Conservation (phyloP, 1,140 invertebrate species). For the Cydia strobilella region DNA sequence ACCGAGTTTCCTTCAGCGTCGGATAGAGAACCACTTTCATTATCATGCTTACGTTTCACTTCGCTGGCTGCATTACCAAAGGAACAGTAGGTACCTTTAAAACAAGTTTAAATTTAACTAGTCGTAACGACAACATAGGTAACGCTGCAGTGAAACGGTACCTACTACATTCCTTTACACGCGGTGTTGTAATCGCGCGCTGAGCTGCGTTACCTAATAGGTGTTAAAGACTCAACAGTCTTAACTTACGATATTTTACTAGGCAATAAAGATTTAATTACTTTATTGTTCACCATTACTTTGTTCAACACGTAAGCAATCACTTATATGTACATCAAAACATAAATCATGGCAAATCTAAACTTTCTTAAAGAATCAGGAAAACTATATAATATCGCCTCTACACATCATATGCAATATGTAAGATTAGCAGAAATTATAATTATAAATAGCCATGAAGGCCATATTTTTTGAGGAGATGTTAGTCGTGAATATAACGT, state of each 20-base stretch:
- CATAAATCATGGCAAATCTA: too few relatives aligned
- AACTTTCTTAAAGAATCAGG: background rate
- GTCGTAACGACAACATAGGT: constrained; percentile 42
- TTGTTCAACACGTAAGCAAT: background rate
- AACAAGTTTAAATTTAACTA: constrained; percentile 36
- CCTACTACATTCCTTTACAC: constrained; percentile 66
- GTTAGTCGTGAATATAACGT: background rate
- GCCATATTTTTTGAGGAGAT: background rate
- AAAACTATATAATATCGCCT: background rate
- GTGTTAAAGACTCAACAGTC: constrained; percentile 45
- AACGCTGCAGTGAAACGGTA: constrained; percentile 64
- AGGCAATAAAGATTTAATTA: background rate
- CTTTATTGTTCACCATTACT: background rate
- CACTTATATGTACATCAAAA: background rate
- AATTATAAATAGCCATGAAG: background rate
- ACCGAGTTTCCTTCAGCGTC: constrained; percentile 4
- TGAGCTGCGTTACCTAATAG: constrained; percentile 70
- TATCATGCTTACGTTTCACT: constrained; percentile 13
- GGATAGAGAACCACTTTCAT: constrained; percentile 17
- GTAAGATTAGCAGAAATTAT: background rate
- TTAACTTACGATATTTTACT: background rate
- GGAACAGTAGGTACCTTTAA: constrained; percentile 19
- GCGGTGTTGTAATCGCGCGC: constrained; percentile 70
- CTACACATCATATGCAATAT: background rate
- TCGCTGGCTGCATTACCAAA: constrained; percentile 15